Conservation (phyloP, 2,797 vertebrate species). For the Arrhamphus sclerolepis region DNA sequence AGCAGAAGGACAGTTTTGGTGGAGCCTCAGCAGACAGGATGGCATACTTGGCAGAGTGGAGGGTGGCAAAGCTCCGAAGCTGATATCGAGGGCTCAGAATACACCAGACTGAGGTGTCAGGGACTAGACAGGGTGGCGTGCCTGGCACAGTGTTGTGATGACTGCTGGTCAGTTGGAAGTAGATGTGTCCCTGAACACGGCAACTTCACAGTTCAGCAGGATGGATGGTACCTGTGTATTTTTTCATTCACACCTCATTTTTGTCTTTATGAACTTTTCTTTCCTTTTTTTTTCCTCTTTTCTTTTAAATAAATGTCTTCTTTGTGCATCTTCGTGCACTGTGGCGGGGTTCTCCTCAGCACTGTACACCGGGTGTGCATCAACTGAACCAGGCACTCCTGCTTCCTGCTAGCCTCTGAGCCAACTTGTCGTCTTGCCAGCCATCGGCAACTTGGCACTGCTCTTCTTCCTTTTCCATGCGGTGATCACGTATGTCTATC, state of each 20-base stretch:
- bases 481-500: conserved; percentile 74
- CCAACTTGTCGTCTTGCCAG: conserved; percentile 72
- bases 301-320: conserved; percentile 2
- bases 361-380: conserved; percentile 52
- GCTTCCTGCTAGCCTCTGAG: conserved; percentile 60
- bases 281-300: neutral
- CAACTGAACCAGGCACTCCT: conserved; percentile 62
- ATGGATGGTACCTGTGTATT: conserved; percentile 5
- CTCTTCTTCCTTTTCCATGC: conserved; percentile 70
- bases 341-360: conserved; percentile 42
- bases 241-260: neutral
- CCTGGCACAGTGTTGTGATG: conserved; percentile 28
- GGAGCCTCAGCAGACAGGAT: conserved; percentile 71
- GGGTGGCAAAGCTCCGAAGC: conserved; percentile 44
- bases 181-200: conserved; percentile 11
- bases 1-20: conserved; percentile 75
- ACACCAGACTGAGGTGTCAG: conserved; percentile 61
- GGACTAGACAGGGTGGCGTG: conserved; percentile 62
- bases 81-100: conserved; percentile 55
- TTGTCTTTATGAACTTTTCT: neutral
- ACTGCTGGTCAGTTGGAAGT: conserved; percentile 41
- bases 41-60: conserved; percentile 71
- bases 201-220: neutral
- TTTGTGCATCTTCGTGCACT: conserved; percentile 23
- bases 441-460: conserved; percentile 66